phyloP scores from a whole-genome alignment of 2,888 invertebrate species.

The Agriopis leucophaearia region DNA sequence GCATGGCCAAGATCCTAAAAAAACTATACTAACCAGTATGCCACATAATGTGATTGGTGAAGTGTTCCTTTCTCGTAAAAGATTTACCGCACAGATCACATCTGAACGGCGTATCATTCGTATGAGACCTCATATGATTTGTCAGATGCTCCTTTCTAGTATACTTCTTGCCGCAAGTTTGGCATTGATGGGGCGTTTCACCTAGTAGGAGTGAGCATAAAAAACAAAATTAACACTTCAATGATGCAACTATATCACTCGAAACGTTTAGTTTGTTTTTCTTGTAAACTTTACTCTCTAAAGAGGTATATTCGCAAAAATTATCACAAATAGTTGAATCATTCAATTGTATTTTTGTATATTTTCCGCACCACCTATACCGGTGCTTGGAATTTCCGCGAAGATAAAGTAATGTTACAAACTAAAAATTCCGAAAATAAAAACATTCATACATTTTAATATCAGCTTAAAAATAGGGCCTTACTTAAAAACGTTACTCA shows the following conservation, averaged over 20 bases:
- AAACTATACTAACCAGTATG: slow-evolving; percentile 89
- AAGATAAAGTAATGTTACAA: slow-evolving; percentile 56
- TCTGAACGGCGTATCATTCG: slow-evolving; percentile 94
- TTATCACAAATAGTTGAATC: slow-evolving; percentile 80
- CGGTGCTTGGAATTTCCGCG: slow-evolving; percentile 73
- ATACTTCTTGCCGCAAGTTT: slow-evolving; percentile 95
- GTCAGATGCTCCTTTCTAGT: slow-evolving; percentile 95
- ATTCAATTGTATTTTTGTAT: slow-evolving; percentile 73
- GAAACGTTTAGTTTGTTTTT: slow-evolving; percentile 65
- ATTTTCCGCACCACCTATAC: slow-evolving; percentile 80
- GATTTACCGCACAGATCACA: slow-evolving; percentile 96
- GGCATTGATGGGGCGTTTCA: slow-evolving; percentile 95
- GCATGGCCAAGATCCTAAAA: slow-evolving; percentile 35
- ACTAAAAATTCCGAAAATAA: slow-evolving; percentile 65
- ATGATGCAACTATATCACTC: slow-evolving; percentile 83
- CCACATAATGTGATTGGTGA: slow-evolving; percentile 96
- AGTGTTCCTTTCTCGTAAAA: slow-evolving; percentile 95
- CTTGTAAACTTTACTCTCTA: slow-evolving; percentile 37
- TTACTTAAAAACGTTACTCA: no score
- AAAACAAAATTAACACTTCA: slow-evolving; percentile 74
- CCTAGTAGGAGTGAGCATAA: slow-evolving; percentile 83
- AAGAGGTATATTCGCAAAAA: slow-evolving; percentile 5
- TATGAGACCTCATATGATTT: slow-evolving; percentile 95
- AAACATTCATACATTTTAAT: slow-evolving; percentile 33
- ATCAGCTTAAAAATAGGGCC: slow-evolving; percentile 18